A percentile compares a stretch with the other conserved stretches of the same genome.
Conservation (phyloP, 2,797 vertebrate genomes). For the Anabas testudineus region DNA sequence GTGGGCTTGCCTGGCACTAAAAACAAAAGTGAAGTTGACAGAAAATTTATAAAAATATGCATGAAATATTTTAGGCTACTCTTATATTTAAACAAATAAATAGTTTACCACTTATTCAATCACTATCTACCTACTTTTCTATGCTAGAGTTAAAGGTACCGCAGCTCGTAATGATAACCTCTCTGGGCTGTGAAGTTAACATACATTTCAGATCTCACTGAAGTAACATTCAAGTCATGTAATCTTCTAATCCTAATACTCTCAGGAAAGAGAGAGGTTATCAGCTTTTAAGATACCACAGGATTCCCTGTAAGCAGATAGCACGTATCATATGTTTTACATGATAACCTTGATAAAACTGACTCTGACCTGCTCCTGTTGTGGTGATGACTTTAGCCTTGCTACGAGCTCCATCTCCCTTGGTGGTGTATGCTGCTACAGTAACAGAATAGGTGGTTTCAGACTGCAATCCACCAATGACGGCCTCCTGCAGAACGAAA, state of each 20-base stretch:
- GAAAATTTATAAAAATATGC: not conserved
- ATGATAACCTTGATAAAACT: conserved; percentile 25
- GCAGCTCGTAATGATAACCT: too few relatives aligned
- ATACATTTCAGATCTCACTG: not conserved
- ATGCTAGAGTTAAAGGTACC: too few relatives aligned
- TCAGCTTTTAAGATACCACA: conserved; percentile 2
- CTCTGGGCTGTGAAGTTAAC: not conserved
- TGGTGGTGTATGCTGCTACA: conserved; percentile 97
- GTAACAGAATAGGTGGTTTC: conserved; percentile 97
- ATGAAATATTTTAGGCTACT: not conserved
- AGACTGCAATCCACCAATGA: conserved; percentile 91
- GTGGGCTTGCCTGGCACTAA: conserved; percentile 95
- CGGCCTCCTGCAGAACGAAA: conserved; percentile 86
- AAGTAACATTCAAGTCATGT: conserved; percentile 5
- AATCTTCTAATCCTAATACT: not conserved
- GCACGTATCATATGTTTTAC: conserved; percentile 16
- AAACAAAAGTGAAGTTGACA: not conserved
- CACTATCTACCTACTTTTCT: too few relatives aligned
- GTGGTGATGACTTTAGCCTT: conserved; percentile 96
- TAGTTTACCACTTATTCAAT: too few relatives aligned
- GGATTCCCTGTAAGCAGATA: conserved; percentile 25
- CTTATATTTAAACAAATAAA: not conserved
- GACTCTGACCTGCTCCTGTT: conserved; percentile 90
- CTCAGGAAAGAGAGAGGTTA: conserved; percentile 10
- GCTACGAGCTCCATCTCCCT: conserved; percentile 96